Conservation (phyloP, 2,888 invertebrate species). For the Chymomyza amoena region DNA sequence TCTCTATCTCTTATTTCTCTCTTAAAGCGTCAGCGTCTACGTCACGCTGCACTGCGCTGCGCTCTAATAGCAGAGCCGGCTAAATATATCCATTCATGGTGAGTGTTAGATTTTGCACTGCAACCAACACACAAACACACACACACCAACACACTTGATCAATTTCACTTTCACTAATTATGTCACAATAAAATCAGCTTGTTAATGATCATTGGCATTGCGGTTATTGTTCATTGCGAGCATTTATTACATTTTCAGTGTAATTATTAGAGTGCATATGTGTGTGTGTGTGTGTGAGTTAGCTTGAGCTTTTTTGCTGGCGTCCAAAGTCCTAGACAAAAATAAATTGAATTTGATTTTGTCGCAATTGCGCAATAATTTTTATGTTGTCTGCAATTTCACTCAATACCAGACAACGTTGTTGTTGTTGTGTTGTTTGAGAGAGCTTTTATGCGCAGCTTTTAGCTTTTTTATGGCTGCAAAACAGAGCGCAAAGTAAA, state of each 20-base stretch:
- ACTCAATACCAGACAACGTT: not conserved
- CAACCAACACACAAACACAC: not conserved
- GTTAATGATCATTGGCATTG: slow-evolving; percentile 32
- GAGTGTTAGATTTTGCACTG: slow-evolving; percentile 21
- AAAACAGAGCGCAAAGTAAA: slow-evolving; percentile 34
- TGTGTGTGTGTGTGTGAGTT: not conserved
- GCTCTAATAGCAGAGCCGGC: slow-evolving; percentile 8
- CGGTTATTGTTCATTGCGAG: not conserved
- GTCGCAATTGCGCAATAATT: slow-evolving; percentile 56
- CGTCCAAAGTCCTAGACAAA: slow-evolving; percentile 2
- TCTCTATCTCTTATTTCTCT: slow-evolving; percentile 11
- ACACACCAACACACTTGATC: slow-evolving; percentile 27
- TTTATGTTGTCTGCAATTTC: slow-evolving; percentile 37
- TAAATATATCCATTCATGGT: not conserved
- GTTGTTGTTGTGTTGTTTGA: not conserved
- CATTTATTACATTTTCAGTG: slow-evolving; percentile 1
- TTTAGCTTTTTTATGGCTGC: slow-evolving; percentile 1
- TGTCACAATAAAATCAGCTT: slow-evolving; percentile 61
- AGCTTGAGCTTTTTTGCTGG: slow-evolving; percentile 4
- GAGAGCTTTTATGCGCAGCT: not conserved
- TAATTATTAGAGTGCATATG: not conserved
- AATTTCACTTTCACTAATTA: slow-evolving; percentile 75
- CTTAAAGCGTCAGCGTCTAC: slow-evolving; percentile 20
- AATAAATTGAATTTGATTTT: not conserved
- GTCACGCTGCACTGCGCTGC: slow-evolving; percentile 21